Evolutionary conservation across 2,888 invertebrate species (phyloP).

Genomic region (Pollenia amentaria): DNA sequence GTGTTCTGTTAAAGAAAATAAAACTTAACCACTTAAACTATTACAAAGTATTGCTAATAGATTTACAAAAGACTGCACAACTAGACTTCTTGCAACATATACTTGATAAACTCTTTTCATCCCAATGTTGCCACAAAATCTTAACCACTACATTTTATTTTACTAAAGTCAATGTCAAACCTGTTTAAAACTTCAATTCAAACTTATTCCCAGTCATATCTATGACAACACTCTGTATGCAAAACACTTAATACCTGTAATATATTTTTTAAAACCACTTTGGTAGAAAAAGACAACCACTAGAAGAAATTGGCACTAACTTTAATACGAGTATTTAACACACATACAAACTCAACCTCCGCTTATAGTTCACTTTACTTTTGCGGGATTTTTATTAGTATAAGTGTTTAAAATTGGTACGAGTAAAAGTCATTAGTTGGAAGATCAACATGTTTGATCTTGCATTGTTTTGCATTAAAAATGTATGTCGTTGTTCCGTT

Average conservation of each 20-base stretch:
- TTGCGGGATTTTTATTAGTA: constrained; percentile 9
- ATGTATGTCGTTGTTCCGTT: constrained; percentile 72
- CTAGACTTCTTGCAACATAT: constrained; percentile 1
- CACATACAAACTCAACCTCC: background rate
- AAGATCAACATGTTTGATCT: constrained; percentile 68
- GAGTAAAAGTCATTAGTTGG: constrained; percentile 69
- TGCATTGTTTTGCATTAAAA: constrained; percentile 42
- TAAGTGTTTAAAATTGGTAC: constrained; percentile 53
- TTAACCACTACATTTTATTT: constrained; percentile 3
- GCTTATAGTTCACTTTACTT: background rate
- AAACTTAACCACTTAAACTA: constrained; percentile 1
- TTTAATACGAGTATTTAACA: constrained; percentile 28
- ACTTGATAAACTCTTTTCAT: background rate
- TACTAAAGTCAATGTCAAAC: constrained; percentile 28
- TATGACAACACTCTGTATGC: constrained; percentile 45
- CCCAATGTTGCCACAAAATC: background rate
- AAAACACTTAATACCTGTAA: constrained; percentile 51
- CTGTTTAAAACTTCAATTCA: constrained; percentile 33
- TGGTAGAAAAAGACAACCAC: constrained; percentile 29
- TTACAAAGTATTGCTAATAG: background rate
- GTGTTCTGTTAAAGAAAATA: too few relatives aligned
- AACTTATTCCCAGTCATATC: constrained; percentile 41
- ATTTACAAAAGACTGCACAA: constrained; percentile 3
- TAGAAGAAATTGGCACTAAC: constrained; percentile 42
- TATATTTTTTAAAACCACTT: constrained; percentile 43